Evolutionary conservation across 2,888 invertebrate genomes (phyloP).

Genomic region (Pachliopta kotzebuea): DNA sequence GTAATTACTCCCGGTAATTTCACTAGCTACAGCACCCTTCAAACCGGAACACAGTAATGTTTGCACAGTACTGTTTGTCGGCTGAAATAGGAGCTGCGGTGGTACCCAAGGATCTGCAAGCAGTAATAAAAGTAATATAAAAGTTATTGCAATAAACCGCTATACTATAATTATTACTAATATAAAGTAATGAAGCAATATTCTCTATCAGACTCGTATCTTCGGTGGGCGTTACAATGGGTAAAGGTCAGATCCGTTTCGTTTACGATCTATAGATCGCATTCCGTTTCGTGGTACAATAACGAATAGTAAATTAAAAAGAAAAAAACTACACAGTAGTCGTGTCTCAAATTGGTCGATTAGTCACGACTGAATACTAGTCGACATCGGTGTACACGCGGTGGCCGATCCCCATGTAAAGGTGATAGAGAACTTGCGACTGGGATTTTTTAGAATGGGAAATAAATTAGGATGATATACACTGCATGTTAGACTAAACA

Average conservation of each 20-base stretch:
- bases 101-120: too few relatives aligned
- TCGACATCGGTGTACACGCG: conserved; percentile 33
- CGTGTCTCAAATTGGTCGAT: conserved; percentile 48
- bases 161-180: too few relatives aligned
- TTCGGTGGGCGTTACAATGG: conserved; percentile 3
- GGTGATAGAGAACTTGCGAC: conserved; percentile 26
- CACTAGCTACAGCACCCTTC: too few relatives aligned
- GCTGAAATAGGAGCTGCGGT: too few relatives aligned
- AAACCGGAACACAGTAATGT: too few relatives aligned
- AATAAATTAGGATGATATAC: too few relatives aligned
- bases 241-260: conserved; percentile 21
- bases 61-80: too few relatives aligned
- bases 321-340: conserved; percentile 25
- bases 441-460: not conserved
- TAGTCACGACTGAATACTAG: conserved; percentile 51
- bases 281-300: conserved; percentile 14
- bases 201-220: not conserved
- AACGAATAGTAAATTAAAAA: conserved; percentile 31
- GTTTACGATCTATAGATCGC: conserved; percentile 16
- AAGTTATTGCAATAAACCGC: too few relatives aligned
- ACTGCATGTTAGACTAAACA: too few relatives aligned
- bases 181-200: conserved; percentile 8
- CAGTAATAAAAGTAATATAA: too few relatives aligned
- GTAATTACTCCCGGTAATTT: too few relatives aligned
- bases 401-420: conserved; percentile 33